A percentile compares a stretch with the other conserved stretches of the same genome.
Evolutionary conservation across 2,113 vertebrate species (phyloP).

Genomic region (Eulemur rufifrons): DNA sequence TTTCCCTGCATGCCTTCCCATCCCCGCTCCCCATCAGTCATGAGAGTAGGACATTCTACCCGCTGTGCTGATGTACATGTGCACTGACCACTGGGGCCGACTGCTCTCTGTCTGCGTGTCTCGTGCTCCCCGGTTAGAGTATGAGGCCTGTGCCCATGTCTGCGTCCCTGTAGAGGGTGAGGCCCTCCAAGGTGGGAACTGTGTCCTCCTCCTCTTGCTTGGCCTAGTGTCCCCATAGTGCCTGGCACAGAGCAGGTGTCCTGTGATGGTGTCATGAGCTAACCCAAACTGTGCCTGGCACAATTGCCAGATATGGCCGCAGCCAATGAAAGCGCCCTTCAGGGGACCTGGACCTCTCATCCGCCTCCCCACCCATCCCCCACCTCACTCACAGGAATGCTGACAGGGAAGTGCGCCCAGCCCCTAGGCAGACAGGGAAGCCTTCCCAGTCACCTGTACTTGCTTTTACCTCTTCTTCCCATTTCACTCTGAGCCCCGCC

Average conservation of each 20-base stretch:
- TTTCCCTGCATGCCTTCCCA: neutral
- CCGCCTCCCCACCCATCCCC: rapidly evolving
- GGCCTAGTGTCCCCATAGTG: neutral
- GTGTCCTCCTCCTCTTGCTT: neutral
- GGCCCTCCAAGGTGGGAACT: neutral
- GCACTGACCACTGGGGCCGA: neutral
- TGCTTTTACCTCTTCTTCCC: neutral
- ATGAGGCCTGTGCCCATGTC: neutral
- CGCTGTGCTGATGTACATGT: neutral
- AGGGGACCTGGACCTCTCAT: neutral
- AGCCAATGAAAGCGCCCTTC: neutral
- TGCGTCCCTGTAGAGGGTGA: neutral
- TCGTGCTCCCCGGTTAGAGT: too few species aligned
- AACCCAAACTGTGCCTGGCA: neutral
- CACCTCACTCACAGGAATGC: neutral
- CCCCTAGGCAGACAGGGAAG: neutral
- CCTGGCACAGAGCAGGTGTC: neutral
- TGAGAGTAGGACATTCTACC: neutral
- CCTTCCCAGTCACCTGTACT: neutral
- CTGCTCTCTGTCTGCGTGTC: neutral
- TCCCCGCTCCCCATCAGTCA: neutral
- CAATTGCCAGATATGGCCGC: neutral
- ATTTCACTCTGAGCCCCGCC: neutral
- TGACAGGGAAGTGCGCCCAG: neutral
- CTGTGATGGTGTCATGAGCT: neutral